Base-by-base conservation (phyloP, 2,888 invertebrate genomes). In the Drosophila greeni region DNA sequence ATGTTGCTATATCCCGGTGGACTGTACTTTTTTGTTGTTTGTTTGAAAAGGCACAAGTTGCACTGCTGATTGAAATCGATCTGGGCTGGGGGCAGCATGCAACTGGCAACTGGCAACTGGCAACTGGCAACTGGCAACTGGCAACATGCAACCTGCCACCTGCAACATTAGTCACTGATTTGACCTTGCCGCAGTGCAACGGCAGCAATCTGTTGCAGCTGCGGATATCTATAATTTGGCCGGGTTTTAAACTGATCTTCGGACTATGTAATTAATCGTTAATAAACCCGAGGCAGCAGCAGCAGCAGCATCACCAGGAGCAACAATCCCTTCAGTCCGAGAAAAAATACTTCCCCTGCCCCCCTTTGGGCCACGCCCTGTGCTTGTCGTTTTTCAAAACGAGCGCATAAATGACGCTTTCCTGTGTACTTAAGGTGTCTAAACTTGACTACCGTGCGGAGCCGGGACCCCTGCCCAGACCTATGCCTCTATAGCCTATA, bases 351-450 rank as follows among this genome's bases (percentile, higher is more conserved):
- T 11, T 24, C 11, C 40, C n/a, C n/a, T n/a, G n/a, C n/a, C n/a
- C n/a, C 29, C 48, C 36, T 33, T 31, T 24, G 2, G 60, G 69
- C 76, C 82, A 79, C 82, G 84, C 84, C 79, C 59, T 69, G 72
- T 54, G 76, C 72, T 82, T 78, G 79, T 79, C 73, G 72, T 47
- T 82, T 75, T 82, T 69, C 64, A 73, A 40, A 79, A 79, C 79
- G 82, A 79, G 79, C 79, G 67, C 67, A 69, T 79, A 84, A 79
- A 82, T 82, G 80, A 76, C 84, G 84, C 82, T 82, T 84, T 71
- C 84, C 84, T 82, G 80, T 84, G 81, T 82, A 79, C 81, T 84
- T 81, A 82, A 81, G 83, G 85, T 81, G 85, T 84, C 85, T 77
- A 82, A 81, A 84, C 83, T 81, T 82, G 81, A 81, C 81, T 81